These are phyloP conservation scores for Oscheius sp. DNA, from an alignment of 2,888 invertebrate species.

Conservation along the genomic window DNA sequence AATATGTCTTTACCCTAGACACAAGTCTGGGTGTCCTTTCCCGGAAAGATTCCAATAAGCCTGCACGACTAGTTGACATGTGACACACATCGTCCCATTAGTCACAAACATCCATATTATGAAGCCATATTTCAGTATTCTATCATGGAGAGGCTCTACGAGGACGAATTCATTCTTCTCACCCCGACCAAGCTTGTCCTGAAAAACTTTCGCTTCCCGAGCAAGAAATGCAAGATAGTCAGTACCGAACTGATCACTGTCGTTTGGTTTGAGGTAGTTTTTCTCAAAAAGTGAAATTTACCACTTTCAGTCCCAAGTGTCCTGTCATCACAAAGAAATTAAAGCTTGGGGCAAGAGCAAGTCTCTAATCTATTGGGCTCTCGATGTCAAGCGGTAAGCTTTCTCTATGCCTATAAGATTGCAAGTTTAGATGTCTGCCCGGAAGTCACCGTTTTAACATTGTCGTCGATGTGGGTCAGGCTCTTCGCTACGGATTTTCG, in stretches of 20 bases:
- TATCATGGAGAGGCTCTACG: conserved; percentile 45
- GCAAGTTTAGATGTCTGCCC: conserved; percentile 9
- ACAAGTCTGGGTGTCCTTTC: too few species aligned
- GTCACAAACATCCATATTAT: too few species aligned
- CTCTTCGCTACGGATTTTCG: conserved; percentile 56
- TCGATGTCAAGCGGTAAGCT: conserved; percentile 57
- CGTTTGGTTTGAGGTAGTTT: conserved; percentile 53
- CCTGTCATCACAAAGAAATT: conserved; percentile 45
- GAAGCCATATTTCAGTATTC: conserved; percentile 40
- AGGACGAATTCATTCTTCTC: conserved; percentile 58
- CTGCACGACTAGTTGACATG: too few species aligned
- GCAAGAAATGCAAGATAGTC: conserved; percentile 46
- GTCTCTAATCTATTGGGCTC: conserved; percentile 52
- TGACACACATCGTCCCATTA: too few species aligned
- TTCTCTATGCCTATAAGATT: not conserved
- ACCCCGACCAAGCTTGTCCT: conserved; percentile 51
- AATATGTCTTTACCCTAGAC: too few species aligned
- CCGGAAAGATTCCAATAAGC: too few species aligned
- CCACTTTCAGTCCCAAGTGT: conserved; percentile 55
- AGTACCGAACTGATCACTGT: conserved; percentile 47
- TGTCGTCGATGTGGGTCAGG: conserved; percentile 54
- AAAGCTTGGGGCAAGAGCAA: conserved; percentile 58
- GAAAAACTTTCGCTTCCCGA: conserved; percentile 59
- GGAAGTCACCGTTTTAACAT: conserved; percentile 44
- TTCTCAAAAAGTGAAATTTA: too few species aligned